These are phyloP conservation scores for Pipistrellus nathusii DNA, from an alignment of 2,797 vertebrate genomes.

Conservation along the genomic window DNA sequence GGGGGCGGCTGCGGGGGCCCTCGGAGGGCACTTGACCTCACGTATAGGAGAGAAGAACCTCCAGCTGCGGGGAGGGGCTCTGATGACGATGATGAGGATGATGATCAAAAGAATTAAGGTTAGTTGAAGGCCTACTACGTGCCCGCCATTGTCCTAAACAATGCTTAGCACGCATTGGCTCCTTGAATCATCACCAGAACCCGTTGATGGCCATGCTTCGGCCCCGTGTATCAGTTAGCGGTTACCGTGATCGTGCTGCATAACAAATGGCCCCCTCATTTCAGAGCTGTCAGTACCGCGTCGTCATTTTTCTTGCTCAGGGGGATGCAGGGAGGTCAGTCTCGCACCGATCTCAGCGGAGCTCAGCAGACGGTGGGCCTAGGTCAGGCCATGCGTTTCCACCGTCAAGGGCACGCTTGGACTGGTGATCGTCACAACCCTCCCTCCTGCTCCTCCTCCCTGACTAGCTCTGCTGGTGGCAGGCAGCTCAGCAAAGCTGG, in stretches of 20 bases:
- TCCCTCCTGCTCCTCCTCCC: not conserved
- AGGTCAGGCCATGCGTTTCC: not conserved
- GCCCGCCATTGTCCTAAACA: not conserved
- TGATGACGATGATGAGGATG: not conserved
- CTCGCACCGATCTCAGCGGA: not conserved
- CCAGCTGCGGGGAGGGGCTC: not conserved
- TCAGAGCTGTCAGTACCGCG: not conserved
- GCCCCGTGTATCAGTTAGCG: not conserved
- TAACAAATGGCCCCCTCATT: constrained; percentile 3
- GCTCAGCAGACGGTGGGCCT: not conserved
- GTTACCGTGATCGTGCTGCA: not conserved
- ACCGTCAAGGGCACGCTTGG: rapidly evolving
- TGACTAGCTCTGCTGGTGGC: not conserved
- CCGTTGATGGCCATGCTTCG: rapidly evolving
- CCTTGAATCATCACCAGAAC: not conserved
- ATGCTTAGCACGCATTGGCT: not conserved
- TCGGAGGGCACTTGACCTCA: constrained; percentile 64
- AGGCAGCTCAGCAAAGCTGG: rapidly evolving
- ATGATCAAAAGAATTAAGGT: not conserved
- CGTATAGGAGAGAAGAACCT: not conserved
- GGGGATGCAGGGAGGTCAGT: not conserved
- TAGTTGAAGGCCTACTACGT: not conserved
- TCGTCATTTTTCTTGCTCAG: not conserved
- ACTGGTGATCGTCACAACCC: not conserved
- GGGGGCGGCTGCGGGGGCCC: not conserved